Conservation (phyloP, 2,113 vertebrate genomes). For the Cervus canadensis region DNA sequence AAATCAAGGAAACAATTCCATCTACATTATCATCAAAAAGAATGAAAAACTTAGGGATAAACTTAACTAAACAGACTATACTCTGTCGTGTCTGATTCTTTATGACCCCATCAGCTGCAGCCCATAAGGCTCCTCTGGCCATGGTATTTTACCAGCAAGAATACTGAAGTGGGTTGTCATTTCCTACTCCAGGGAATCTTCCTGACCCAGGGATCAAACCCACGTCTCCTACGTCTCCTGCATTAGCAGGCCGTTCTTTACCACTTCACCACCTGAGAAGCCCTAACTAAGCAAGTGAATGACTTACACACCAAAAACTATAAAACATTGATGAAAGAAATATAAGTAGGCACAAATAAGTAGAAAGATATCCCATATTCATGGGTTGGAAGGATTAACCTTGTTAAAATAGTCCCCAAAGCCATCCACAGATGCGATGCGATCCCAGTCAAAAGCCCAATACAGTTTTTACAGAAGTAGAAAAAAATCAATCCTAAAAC, state of each 20-base stretch:
- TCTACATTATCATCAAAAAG: neutral
- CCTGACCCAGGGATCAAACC: neutral
- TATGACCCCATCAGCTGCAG: neutral
- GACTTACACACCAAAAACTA: neutral
- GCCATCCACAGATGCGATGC: neutral
- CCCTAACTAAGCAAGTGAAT: neutral
- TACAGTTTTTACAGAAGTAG: neutral
- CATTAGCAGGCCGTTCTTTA: neutral
- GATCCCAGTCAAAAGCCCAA: neutral
- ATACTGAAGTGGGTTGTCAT: neutral
- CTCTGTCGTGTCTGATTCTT: neutral
- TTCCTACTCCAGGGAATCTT: neutral
- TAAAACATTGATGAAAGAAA: neutral
- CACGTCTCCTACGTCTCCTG: fast-evolving
- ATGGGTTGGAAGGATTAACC: neutral
- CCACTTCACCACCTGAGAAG: neutral
- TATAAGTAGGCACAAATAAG: neutral
- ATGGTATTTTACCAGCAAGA: neutral
- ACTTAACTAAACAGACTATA: neutral
- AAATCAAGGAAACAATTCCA: neutral
- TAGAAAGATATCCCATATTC: neutral
- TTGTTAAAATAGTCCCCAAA: neutral
- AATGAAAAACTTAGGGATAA: neutral
- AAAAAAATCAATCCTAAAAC: neutral
- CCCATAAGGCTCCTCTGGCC: neutral